Base-by-base conservation (phyloP, 2,888 invertebrate species). In the Tachystola acroxantha region DNA sequence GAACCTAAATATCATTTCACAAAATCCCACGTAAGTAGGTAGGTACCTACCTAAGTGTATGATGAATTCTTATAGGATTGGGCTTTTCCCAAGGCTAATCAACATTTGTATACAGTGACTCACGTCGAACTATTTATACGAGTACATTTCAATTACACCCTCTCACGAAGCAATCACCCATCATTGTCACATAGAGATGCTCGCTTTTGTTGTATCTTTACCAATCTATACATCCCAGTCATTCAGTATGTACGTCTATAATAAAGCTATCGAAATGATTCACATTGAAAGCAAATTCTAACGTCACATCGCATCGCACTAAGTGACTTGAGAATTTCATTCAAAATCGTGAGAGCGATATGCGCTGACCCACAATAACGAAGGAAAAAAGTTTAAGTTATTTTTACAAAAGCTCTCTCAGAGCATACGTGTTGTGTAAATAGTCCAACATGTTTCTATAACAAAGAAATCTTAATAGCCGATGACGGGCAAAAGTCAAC, bases 391-490 rank as follows among this genome's bases (percentile, higher is more conserved):
- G 54, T 39, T 63, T 45, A 58, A 70, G 71, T 75, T 80, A 75
- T 74, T 80, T 74, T 69, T 69, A 81, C 69, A 80, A 81, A 76
- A 68, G 61, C 67, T 56, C 64, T 76, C 74, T 64, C 64, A 76
- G 66, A 59, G 73, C 72, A 67, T n/a, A 54, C 80, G 81, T 85
- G 85, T 82, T 85, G 81, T 82, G 80, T 86, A 86, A 85, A 86
- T 84, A 86, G 84, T 84, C 73, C 80, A 71, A 82, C 84, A 84
- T 85, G 85, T 85, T 84, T 77, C 79, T 74, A 68, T 73, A 82
- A 86, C 85, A 86, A 86, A 82, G 85, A 82, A 79, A 73, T 82
- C 85, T 86, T 85, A 85, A 85, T 84, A 84, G 71, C 77, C 80
- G 84, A 84, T 85, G 85, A 86, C 85, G 79, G 71, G 84, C 79